Conservation (phyloP, 2,797 vertebrate species). For the Chaetophractus vellerosus region DNA sequence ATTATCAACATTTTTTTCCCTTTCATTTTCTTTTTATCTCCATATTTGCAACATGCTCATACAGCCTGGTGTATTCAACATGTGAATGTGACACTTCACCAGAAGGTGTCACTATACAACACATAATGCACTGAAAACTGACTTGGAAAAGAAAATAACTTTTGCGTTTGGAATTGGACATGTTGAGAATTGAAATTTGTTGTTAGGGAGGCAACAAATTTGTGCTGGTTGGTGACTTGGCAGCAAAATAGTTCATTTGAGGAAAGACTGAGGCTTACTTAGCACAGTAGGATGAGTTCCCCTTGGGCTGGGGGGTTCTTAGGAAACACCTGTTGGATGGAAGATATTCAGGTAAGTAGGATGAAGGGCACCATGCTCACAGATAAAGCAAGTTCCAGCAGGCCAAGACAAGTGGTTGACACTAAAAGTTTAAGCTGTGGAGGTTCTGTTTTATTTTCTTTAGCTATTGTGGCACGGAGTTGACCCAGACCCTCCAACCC, state of each 20-base stretch:
- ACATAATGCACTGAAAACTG: neutral
- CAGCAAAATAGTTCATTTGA: neutral
- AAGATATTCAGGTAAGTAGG: neutral
- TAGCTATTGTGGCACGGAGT: neutral
- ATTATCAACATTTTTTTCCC: neutral
- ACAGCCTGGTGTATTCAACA: neutral
- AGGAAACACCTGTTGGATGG: neutral
- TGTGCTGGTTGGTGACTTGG: neutral
- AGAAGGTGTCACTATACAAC: constrained; percentile 19
- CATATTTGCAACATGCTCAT: neutral
- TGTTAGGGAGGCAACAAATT: neutral
- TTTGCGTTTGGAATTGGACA: neutral
- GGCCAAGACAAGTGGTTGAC: neutral
- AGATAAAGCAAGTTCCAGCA: neutral
- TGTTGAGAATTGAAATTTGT: neutral
- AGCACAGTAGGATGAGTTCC: neutral
- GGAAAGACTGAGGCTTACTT: neutral
- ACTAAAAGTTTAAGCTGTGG: neutral
- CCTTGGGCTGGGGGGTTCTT: neutral
- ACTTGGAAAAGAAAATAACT: neutral
- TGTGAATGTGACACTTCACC: neutral
- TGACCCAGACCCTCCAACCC: neutral
- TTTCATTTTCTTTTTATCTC: neutral
- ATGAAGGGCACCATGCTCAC: neutral
- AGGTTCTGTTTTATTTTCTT: neutral